phyloP scores from a whole-genome alignment of 1,140 invertebrate species.

The Procambarus virginalis region DNA sequence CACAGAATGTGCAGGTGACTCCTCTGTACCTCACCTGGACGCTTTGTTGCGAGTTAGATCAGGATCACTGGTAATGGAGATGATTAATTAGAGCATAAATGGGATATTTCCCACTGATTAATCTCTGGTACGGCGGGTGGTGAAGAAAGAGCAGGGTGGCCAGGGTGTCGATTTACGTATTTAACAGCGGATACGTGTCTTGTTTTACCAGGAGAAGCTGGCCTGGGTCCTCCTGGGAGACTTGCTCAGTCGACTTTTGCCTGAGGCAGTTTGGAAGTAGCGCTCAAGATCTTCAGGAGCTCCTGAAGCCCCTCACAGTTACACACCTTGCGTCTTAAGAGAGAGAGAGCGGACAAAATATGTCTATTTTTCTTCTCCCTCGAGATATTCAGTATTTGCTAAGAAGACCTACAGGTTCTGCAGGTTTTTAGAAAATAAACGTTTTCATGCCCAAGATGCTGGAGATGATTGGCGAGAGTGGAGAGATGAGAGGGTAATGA shows the following conservation, averaged over 20 bases:
- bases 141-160: conserved; percentile 12
- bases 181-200: neutral
- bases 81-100: conserved; percentile 12
- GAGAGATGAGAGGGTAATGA: neutral
- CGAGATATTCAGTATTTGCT: too few relatives aligned
- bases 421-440: neutral
- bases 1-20: conserved; percentile 2
- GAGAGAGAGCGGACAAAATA: too few relatives aligned
- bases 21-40: neutral
- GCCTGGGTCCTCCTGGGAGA: neutral
- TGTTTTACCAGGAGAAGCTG: neutral
- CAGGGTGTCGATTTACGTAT: conserved; percentile 14
- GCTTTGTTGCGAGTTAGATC: neutral
- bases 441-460: neutral
- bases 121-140: neutral
- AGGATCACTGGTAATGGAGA: conserved; percentile 8
- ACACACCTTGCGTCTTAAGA: too few relatives aligned
- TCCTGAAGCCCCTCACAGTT: too few relatives aligned
- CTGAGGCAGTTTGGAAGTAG: too few relatives aligned
- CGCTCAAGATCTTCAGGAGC: too few relatives aligned
- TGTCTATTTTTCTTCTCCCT: too few relatives aligned
- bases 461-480: neutral
- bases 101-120: conserved; percentile 9
- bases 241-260: neutral
- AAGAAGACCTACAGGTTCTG: too few relatives aligned